phyloP scores from a whole-genome alignment of 2,797 vertebrate genomes.

The Echeneis naucrates region DNA sequence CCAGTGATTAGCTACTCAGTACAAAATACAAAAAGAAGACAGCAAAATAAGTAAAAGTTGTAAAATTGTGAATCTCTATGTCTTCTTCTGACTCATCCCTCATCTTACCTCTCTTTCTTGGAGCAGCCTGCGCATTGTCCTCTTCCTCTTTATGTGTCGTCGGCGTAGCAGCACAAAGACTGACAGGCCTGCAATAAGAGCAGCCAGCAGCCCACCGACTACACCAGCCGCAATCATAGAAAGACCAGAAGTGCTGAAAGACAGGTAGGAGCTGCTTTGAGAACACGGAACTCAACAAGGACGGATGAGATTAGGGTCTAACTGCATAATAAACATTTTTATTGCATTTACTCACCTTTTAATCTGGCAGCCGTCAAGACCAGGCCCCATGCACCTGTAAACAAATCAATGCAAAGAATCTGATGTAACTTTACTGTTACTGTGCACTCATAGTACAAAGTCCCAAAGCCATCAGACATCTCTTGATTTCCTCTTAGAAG shows the following conservation, averaged over 20 bases:
- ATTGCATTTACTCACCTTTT: slow-evolving; percentile 78
- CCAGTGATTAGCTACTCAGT: neutral
- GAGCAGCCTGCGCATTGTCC: slow-evolving; percentile 92
- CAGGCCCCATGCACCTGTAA: slow-evolving; percentile 89
- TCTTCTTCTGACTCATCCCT: neutral
- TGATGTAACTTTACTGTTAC: neutral
- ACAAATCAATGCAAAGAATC: slow-evolving; percentile 43
- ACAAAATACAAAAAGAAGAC: neutral
- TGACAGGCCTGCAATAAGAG: slow-evolving; percentile 86
- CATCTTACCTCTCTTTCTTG: slow-evolving; percentile 92
- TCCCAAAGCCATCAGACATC: neutral
- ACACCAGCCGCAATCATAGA: slow-evolving; percentile 92
- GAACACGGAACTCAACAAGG: slow-evolving; percentile 1
- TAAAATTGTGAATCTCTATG: neutral
- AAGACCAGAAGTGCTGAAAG: slow-evolving; percentile 78
- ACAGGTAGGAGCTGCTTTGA: slow-evolving; percentile 25
- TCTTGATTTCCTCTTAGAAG: slow-evolving; percentile 5
- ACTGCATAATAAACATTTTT: neutral
- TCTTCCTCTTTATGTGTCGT: slow-evolving; percentile 93
- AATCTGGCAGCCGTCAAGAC: slow-evolving; percentile 86
- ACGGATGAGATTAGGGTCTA: neutral
- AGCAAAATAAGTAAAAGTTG: neutral
- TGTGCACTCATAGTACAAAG: slow-evolving; percentile 2
- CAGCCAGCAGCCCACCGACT: slow-evolving; percentile 90
- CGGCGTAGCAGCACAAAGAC: slow-evolving; percentile 91